Percentiles rank a stretch among this genome's conserved stretches.
Conservation (phyloP, 2,797 vertebrate genomes). For the Chaetophractus vellerosus region DNA sequence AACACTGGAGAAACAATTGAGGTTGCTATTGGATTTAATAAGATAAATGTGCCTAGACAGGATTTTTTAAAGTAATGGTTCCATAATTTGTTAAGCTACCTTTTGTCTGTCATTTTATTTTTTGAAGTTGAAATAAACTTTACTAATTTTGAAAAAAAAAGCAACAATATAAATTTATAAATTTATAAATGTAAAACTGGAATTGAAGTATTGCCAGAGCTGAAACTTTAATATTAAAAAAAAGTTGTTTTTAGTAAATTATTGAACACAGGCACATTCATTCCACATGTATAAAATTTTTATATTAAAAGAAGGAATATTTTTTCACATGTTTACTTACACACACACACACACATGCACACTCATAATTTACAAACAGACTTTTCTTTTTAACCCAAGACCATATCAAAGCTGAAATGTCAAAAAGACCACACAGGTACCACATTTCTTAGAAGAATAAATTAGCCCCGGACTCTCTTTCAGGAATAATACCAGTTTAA, state of each 20-base stretch:
- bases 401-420: constrained; percentile 19
- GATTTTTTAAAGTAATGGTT: no score
- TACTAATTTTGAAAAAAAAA: no score
- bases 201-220: neutral
- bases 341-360: neutral
- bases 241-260: neutral
- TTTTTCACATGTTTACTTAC: neutral
- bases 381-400: neutral
- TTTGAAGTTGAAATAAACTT: no score
- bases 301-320: neutral
- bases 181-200: constrained; percentile 22
- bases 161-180: neutral
- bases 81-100: no score
- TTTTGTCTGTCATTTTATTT: no score
- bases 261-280: neutral
- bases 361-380: neutral
- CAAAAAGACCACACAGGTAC: neutral
- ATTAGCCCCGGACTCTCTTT: neutral
- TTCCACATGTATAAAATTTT: neutral
- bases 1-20: no score
- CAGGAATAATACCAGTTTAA: neutral
- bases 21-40: no score
- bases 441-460: neutral
- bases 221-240: constrained; percentile 19
- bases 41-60: no score